Percentiles rank a stretch among this genome's conserved stretches.
phyloP scores from a whole-genome alignment of 2,888 invertebrate species.

The Ophion obscuratus region DNA sequence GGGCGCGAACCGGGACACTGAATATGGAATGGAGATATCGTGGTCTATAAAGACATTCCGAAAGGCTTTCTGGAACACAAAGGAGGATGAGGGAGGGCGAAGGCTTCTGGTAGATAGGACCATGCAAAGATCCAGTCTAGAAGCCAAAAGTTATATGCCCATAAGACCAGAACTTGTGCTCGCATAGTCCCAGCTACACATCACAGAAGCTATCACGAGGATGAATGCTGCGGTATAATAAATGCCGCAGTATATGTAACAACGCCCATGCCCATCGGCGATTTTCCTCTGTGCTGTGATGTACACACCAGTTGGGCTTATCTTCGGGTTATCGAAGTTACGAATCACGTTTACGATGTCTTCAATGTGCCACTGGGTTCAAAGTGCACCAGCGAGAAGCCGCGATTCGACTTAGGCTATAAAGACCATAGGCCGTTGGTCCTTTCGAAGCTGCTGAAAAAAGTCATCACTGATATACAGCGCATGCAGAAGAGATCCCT shows the following conservation, averaged over 20 bases:
- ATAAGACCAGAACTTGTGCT: slow-evolving; percentile 30
- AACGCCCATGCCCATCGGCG: slow-evolving; percentile 43
- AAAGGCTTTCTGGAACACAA: slow-evolving; percentile 3
- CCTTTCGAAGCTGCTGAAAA: neutral
- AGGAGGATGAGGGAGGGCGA: neutral
- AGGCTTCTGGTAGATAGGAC: slow-evolving; percentile 40
- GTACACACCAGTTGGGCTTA: slow-evolving; percentile 35
- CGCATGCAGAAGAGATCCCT: neutral
- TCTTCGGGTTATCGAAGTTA: slow-evolving; percentile 53
- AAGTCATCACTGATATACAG: neutral
- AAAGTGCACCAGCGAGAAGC: slow-evolving; percentile 33
- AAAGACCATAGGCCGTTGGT: slow-evolving; percentile 18
- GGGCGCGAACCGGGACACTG: neutral
- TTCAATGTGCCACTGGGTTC: slow-evolving; percentile 42
- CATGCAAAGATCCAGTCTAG: slow-evolving; percentile 21
- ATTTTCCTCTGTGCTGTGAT: slow-evolving; percentile 46
- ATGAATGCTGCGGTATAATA: slow-evolving; percentile 23
- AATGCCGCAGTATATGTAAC: slow-evolving; percentile 24
- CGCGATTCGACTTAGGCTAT: slow-evolving; percentile 28
- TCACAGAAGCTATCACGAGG: slow-evolving; percentile 41
- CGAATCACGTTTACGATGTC: slow-evolving; percentile 54
- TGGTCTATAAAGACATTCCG: slow-evolving; percentile 7
- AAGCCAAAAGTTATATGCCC: slow-evolving; percentile 50
- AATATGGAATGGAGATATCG: slow-evolving; percentile 37
- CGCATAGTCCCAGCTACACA: slow-evolving; percentile 23